Percentiles rank a stretch among this genome's conserved stretches.
Conservation (phyloP, 2,113 vertebrate genomes). For the Calyptomena viridis region DNA sequence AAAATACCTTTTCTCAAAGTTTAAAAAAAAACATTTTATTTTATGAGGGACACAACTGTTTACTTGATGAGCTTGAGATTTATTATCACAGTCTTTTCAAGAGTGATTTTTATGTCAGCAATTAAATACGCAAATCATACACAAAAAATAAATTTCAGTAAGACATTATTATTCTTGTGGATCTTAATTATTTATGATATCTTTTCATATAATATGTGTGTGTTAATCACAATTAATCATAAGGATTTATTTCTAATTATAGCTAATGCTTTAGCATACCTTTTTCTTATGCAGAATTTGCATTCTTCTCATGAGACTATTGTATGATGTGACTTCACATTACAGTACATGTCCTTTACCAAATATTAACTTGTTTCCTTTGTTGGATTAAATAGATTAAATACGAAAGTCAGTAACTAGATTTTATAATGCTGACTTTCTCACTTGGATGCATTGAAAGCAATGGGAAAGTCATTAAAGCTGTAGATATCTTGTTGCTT, state of each 20-base stretch:
- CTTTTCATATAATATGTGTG: slow-evolving; percentile 2
- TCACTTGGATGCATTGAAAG: not conserved
- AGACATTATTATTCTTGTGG: not conserved
- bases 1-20: not conserved
- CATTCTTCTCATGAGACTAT: not conserved
- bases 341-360: not conserved
- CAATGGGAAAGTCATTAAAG: not conserved
- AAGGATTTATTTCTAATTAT: not conserved
- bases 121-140: not conserved
- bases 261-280: not conserved
- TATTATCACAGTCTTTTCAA: not conserved
- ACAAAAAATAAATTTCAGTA: not conserved
- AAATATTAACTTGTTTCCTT: not conserved
- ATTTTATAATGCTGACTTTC: not conserved
- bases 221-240: not conserved
- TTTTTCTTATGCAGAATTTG: not conserved
- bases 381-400: not conserved
- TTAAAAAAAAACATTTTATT: not conserved
- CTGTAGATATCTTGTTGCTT: not conserved
- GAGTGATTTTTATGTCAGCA: not conserved
- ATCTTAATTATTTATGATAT: not conserved
- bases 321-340: not conserved
- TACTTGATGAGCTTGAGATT: not conserved
- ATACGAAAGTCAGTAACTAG: not conserved
- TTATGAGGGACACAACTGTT: not conserved